These are phyloP conservation scores for Nemotelus pantherinus DNA, from an alignment of 2,888 invertebrate genomes.

Conservation along the genomic window DNA sequence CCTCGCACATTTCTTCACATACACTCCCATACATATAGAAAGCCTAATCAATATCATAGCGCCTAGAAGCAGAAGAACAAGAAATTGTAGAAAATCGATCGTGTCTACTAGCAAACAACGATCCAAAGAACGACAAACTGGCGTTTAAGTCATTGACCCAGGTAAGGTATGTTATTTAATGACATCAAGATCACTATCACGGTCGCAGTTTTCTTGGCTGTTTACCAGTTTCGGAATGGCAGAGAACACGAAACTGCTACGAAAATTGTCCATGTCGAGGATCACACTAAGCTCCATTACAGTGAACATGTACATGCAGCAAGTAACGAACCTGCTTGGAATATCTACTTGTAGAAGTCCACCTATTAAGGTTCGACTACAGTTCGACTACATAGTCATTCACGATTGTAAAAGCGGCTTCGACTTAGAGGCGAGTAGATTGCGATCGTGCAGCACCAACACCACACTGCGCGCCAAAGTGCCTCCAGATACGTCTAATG, in stretches of 20 bases:
- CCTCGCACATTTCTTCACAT: too few relatives aligned
- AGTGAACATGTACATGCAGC: not conserved
- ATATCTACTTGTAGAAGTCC: constrained; percentile 1
- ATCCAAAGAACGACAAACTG: too few relatives aligned
- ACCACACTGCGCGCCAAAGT: not conserved
- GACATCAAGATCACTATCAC: constrained; percentile 33
- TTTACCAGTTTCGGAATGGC: not conserved
- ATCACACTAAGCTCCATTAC: not conserved
- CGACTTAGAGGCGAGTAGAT: not conserved
- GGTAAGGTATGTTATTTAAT: constrained; percentile 13
- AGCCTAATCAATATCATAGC: too few relatives aligned
- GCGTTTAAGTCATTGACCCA: constrained; percentile 19
- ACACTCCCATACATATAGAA: too few relatives aligned
- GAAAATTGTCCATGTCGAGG: not conserved
- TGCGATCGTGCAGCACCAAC: not conserved
- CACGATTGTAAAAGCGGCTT: not conserved
- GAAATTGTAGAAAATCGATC: too few relatives aligned
- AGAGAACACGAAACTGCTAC: constrained; percentile 1
- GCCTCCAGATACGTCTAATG: not conserved
- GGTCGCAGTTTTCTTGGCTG: constrained; percentile 1
- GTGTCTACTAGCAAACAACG: too few relatives aligned
- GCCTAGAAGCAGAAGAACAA: too few relatives aligned
- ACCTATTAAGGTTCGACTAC: constrained; percentile 17
- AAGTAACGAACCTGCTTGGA: not conserved
- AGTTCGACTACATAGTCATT: not conserved